Evolutionary conservation across 1,140 invertebrate genomes (phyloP).

Genomic region (Aphis gossypii): DNA sequence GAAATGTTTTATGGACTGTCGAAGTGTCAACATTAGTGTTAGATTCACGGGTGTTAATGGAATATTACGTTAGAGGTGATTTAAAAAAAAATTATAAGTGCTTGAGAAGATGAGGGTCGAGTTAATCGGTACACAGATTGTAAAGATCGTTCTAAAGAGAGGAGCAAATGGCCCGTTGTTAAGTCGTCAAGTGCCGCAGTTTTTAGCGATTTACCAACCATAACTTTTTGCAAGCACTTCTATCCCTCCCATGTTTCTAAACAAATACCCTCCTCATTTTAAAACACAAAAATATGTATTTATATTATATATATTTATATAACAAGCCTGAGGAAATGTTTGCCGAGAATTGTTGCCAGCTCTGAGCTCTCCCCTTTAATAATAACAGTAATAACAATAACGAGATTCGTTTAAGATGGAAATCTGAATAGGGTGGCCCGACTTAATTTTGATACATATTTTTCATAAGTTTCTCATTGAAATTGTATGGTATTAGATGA

Average conservation of each 20-base stretch:
- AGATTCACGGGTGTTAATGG: slow-evolving; percentile 37
- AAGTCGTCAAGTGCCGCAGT: slow-evolving; percentile 57
- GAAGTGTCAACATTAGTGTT: slow-evolving; percentile 31
- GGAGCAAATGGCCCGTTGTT: slow-evolving; percentile 56
- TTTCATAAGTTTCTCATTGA: slow-evolving; percentile 50
- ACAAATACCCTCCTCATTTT: slow-evolving; percentile 29
- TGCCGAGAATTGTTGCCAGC: background rate
- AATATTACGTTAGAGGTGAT: slow-evolving; percentile 43
- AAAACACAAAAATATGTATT: slow-evolving; percentile 39
- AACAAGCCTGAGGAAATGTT: slow-evolving; percentile 24
- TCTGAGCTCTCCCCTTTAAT: slow-evolving; percentile 23
- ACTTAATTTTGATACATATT: slow-evolving; percentile 56
- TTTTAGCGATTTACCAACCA: slow-evolving; percentile 57
- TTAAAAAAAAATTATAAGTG: slow-evolving; percentile 28
- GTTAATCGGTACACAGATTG: slow-evolving; percentile 54
- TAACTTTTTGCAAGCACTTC: slow-evolving; percentile 23
- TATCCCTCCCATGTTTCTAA: slow-evolving; percentile 23
- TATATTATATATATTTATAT: slow-evolving; percentile 1
- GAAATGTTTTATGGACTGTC: background rate
- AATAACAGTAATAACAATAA: slow-evolving; percentile 56
- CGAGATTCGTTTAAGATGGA: slow-evolving; percentile 57
- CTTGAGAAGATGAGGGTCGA: slow-evolving; percentile 30
- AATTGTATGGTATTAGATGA: background rate
- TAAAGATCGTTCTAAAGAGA: slow-evolving; percentile 7
- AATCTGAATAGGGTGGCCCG: slow-evolving; percentile 35